Conservation (phyloP, 1,140 invertebrate genomes). For the Caenorhabditis tropicalis region DNA sequence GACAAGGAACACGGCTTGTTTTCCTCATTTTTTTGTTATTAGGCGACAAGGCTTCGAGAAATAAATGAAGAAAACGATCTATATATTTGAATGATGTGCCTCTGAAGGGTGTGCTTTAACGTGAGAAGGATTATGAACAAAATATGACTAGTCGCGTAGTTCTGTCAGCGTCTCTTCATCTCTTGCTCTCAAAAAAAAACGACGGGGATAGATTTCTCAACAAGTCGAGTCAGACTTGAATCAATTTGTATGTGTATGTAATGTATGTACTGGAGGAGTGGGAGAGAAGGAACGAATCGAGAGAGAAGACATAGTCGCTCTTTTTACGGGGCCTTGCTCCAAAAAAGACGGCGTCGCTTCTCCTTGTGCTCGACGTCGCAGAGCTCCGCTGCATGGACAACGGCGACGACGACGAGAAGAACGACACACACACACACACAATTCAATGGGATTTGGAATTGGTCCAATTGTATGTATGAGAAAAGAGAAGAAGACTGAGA, state of each 20-base stretch:
- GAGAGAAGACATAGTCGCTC: constrained; percentile 21
- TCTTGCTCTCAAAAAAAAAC: constrained; percentile 30
- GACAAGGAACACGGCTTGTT: neutral
- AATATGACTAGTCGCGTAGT: constrained; percentile 35
- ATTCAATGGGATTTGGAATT: constrained; percentile 44
- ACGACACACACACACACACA: neutral
- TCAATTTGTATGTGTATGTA: constrained; percentile 31
- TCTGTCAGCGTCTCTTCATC: constrained; percentile 26
- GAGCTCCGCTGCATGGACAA: neutral
- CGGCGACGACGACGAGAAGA: neutral
- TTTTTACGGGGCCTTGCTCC: constrained; percentile 36
- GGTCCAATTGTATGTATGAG: constrained; percentile 44
- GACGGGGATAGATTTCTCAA: constrained; percentile 30
- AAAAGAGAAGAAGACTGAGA: constrained; percentile 28
- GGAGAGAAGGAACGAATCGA: constrained; percentile 29
- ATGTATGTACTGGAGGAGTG: neutral
- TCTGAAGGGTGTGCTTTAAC: neutral
- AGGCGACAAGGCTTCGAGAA: neutral
- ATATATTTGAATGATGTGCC: neutral
- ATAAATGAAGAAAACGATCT: constrained; percentile 1
- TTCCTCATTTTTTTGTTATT: constrained; percentile 31
- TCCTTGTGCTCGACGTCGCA: constrained; percentile 4
- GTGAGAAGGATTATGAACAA: constrained; percentile 37
- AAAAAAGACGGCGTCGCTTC: constrained; percentile 34
- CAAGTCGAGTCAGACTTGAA: constrained; percentile 39